Conservation (phyloP, 2,797 vertebrate genomes). For the Chelon auratus region DNA sequence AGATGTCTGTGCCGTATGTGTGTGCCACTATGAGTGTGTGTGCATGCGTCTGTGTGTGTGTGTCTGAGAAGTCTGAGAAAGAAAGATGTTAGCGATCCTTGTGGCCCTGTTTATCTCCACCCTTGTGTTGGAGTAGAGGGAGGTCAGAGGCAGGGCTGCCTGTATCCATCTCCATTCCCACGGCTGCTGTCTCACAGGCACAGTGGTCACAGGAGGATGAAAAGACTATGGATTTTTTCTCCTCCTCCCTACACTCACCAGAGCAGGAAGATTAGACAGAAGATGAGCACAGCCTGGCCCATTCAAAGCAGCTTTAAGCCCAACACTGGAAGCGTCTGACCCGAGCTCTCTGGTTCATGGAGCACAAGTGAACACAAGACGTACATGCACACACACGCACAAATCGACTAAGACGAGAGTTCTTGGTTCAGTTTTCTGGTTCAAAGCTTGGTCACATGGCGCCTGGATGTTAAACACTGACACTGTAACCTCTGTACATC, state of each 20-base stretch:
- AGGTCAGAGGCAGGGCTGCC: slow-evolving; percentile 80
- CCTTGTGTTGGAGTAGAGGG: slow-evolving; percentile 76
- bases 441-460: slow-evolving; percentile 59
- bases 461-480: slow-evolving; percentile 61
- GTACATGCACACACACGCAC: slow-evolving; percentile 1
- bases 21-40: slow-evolving; percentile 44
- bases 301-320: slow-evolving; percentile 76
- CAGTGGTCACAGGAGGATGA: slow-evolving; percentile 82
- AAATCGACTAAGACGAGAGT: slow-evolving; percentile 27
- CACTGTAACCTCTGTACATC: slow-evolving; percentile 49
- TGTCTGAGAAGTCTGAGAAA: slow-evolving; percentile 63
- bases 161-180: slow-evolving; percentile 83
- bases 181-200: slow-evolving; percentile 80
- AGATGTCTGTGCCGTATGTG: slow-evolving; percentile 68
- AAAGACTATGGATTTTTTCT: slow-evolving; percentile 82
- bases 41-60: slow-evolving; percentile 36
- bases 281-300: slow-evolving; percentile 75
- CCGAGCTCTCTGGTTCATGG: slow-evolving; percentile 65
- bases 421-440: slow-evolving; percentile 58
- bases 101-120: slow-evolving; percentile 82
- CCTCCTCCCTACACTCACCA: slow-evolving; percentile 66
- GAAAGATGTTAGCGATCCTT: slow-evolving; percentile 79
- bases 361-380: slow-evolving; percentile 49
- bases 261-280: slow-evolving; percentile 78
- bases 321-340: slow-evolving; percentile 70